Evolutionary conservation across 2,888 invertebrate genomes (phyloP).

Genomic region (Caenorhabditis drosophilae): DNA sequence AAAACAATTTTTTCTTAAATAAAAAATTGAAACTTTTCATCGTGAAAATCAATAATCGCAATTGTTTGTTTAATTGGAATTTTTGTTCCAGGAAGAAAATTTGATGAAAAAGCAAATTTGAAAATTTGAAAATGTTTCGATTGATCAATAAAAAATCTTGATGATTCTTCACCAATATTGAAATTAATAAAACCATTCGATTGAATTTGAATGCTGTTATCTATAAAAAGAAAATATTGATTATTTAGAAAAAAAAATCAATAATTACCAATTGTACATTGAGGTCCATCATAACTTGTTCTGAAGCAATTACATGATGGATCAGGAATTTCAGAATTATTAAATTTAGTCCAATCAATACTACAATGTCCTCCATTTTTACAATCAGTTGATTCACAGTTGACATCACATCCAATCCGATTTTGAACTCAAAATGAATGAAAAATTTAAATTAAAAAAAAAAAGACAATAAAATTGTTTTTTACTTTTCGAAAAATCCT

Average conservation of each 20-base stretch:
- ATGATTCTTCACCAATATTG: constrained; percentile 46
- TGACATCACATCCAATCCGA: constrained; percentile 54
- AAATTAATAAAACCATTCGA: constrained; percentile 43
- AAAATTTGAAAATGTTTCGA: constrained; percentile 42
- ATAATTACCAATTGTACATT: constrained; percentile 34
- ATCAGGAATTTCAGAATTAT: too few species aligned
- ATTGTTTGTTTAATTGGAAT: neutral
- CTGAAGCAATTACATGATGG: constrained; percentile 60
- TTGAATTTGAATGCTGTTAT: constrained; percentile 45
- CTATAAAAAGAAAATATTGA: too few species aligned
- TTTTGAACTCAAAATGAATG: constrained; percentile 40
- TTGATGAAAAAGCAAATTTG: constrained; percentile 52
- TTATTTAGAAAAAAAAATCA: neutral
- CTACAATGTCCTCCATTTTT: constrained; percentile 63
- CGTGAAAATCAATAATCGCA: constrained; percentile 17
- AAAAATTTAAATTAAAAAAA: too few species aligned
- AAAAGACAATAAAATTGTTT: constrained; percentile 1
- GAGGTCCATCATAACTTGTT: constrained; percentile 57
- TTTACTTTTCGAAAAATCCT: constrained; percentile 17
- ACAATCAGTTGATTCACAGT: constrained; percentile 55
- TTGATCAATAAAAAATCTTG: constrained; percentile 18
- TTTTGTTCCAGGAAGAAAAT: neutral
- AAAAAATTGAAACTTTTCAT: constrained; percentile 11
- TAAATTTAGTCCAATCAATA: constrained; percentile 57
- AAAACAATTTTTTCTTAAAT: neutral